phyloP scores from a whole-genome alignment of 53 echinoderm and acorn worm genomes.

The Crossaster papposus region DNA sequence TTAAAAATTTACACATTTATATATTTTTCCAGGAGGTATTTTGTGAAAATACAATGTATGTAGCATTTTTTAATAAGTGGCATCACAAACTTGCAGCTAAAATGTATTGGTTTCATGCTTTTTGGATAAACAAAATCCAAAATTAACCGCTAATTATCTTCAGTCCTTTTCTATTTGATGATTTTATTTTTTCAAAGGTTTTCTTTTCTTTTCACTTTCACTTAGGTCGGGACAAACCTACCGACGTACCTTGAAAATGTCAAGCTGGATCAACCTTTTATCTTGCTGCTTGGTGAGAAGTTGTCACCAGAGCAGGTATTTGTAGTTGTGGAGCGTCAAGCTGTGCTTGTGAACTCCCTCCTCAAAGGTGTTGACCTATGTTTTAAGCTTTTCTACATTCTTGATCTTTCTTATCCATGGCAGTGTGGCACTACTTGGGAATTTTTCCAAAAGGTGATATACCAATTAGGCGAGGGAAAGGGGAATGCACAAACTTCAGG shows the following conservation, averaged over 20 bases:
- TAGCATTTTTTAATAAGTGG: constrained; percentile 7
- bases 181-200: constrained; percentile 7
- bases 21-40: constrained; percentile 16
- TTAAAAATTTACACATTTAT: constrained; percentile 10
- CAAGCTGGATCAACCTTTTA: constrained; percentile 22
- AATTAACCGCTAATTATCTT: constrained; percentile 15
- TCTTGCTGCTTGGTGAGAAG: constrained; percentile 37
- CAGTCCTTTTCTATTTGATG: constrained; percentile 24
- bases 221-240: constrained; percentile 59
- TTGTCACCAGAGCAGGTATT: constrained; percentile 49
- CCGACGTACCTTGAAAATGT: constrained; percentile 58
- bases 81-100: constrained; percentile 15
- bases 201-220: constrained; percentile 30
- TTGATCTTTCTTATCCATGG: constrained; percentile 57
- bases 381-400: constrained; percentile 62
- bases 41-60: constrained; percentile 13
- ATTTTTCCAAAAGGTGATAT: constrained; percentile 62
- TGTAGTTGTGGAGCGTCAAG: constrained; percentile 54
- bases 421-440: constrained; percentile 60
- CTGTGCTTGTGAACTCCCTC: constrained; percentile 27
- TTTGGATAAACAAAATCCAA: constrained; percentile 23
- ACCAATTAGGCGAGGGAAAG: constrained; percentile 38
- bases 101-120: constrained; percentile 33
- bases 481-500: constrained; percentile 24
- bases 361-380: constrained; percentile 60